phyloP scores from a whole-genome alignment of 2,113 vertebrate genomes.

The Zootoca vivipara region DNA sequence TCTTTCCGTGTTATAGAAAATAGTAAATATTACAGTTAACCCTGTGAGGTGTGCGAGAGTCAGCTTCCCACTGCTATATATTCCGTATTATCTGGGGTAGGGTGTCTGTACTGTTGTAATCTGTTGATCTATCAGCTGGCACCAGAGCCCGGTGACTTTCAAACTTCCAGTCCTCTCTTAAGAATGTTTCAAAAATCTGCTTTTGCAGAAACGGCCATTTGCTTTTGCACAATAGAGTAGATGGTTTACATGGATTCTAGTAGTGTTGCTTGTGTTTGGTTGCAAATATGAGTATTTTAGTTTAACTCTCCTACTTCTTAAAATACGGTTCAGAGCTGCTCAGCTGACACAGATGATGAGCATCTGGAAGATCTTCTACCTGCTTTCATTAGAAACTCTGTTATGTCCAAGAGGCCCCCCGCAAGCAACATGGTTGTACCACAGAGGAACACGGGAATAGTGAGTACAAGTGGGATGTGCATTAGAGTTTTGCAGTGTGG shows the following conservation, averaged over 20 bases:
- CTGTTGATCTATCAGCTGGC: not conserved
- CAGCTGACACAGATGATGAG: conserved; percentile 75
- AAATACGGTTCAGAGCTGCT: conserved; percentile 59
- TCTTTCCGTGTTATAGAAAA: not conserved
- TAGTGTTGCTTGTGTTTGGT: not conserved
- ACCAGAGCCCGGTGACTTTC: not conserved
- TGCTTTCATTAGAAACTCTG: conserved; percentile 85
- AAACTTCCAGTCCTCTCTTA: not conserved
- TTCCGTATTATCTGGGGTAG: not conserved
- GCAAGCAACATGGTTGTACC: conserved; percentile 76
- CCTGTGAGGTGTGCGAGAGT: not conserved
- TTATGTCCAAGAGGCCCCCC: conserved; percentile 85
- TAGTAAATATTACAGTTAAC: not conserved
- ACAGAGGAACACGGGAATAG: conserved; percentile 73
- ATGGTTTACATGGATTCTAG: not conserved
- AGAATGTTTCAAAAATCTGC: not conserved
- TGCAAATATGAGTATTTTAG: not conserved
- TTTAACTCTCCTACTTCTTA: not conserved
- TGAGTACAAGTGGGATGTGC: conserved; percentile 65
- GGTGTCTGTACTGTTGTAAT: not conserved
- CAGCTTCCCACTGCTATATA: rapidly evolving
- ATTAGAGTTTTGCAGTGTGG: not conserved
- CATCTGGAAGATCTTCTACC: conserved; percentile 73
- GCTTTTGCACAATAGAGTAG: not conserved
- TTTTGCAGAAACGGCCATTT: not conserved